These are phyloP conservation scores for Coptodon rendalli DNA, from an alignment of 2,113 vertebrate genomes.

Conservation along the genomic window DNA sequence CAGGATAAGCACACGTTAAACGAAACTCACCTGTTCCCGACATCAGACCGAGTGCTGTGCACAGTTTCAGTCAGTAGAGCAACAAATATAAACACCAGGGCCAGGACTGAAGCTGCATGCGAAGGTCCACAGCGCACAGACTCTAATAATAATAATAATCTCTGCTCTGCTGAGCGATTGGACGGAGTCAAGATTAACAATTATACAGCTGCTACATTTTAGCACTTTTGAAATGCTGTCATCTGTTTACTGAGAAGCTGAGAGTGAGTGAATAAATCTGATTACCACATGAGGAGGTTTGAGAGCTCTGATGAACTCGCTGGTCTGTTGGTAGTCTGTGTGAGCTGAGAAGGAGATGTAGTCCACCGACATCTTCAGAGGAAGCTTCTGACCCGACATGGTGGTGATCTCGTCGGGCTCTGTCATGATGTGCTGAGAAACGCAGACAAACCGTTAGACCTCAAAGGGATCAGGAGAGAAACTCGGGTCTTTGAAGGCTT, in stretches of 20 bases:
- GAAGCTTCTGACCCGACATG: conserved; percentile 97
- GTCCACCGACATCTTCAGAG: conserved; percentile 98
- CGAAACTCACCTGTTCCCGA: not conserved
- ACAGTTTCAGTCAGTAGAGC: not conserved
- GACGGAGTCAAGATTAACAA: not conserved
- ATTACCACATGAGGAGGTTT: conserved; percentile 95
- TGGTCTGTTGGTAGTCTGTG: conserved; percentile 98
- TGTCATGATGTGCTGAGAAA: conserved; percentile 93
- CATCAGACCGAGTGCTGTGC: not conserved
- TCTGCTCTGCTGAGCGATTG: not conserved
- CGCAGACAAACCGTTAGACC: not conserved
- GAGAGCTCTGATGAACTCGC: conserved; percentile 96
- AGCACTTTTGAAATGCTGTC: not conserved
- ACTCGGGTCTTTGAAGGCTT: not conserved
- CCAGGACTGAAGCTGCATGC: not conserved
- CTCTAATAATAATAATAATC: not conserved
- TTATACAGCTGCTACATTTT: not conserved
- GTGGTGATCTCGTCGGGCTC: conserved; percentile 98
- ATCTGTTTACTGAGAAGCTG: not conserved
- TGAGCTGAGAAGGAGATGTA: conserved; percentile 99
- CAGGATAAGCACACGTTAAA: not conserved
- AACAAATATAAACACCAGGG: not conserved
- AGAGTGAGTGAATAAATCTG: not conserved
- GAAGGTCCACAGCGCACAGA: not conserved
- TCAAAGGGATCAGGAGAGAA: not conserved